Percentiles rank a stretch among this genome's conserved stretches.
Evolutionary conservation across 2,113 vertebrate species (phyloP).

Genomic region (Rhinoptilus africanus): DNA sequence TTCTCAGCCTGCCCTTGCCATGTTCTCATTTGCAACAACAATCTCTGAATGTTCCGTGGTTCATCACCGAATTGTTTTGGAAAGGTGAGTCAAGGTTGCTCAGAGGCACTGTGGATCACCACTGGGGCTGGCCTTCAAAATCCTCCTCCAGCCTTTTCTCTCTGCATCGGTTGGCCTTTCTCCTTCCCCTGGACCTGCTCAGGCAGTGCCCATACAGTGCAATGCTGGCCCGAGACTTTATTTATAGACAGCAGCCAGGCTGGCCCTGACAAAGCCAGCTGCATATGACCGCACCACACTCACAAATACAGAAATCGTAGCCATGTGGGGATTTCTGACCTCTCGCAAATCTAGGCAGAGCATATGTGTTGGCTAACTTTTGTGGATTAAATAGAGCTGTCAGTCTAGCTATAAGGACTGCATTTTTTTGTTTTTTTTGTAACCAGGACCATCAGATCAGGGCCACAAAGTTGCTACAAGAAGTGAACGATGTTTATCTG

Average conservation of each 20-base stretch:
- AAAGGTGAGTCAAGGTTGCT: not conserved
- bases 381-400: not conserved
- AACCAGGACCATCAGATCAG: not conserved
- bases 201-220: not conserved
- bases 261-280: not conserved
- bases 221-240: not conserved
- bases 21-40: not conserved
- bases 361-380: rapidly evolving
- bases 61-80: not conserved
- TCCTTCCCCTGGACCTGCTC: not conserved
- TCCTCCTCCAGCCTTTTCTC: not conserved
- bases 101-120: not conserved
- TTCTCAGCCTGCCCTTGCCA: not conserved
- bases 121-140: no score
- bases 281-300: rapidly evolving
- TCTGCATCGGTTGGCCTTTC: not conserved
- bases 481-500: not conserved
- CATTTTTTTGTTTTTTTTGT: not conserved
- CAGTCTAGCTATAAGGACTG: not conserved
- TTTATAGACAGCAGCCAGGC: not conserved
- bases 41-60: not conserved
- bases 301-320: not conserved
- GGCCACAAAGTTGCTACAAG: not conserved
- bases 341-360: not conserved
- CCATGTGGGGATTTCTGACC: not conserved